Evolutionary conservation across 2,888 invertebrate species (phyloP).

Genomic region (Atrina japonica): DNA sequence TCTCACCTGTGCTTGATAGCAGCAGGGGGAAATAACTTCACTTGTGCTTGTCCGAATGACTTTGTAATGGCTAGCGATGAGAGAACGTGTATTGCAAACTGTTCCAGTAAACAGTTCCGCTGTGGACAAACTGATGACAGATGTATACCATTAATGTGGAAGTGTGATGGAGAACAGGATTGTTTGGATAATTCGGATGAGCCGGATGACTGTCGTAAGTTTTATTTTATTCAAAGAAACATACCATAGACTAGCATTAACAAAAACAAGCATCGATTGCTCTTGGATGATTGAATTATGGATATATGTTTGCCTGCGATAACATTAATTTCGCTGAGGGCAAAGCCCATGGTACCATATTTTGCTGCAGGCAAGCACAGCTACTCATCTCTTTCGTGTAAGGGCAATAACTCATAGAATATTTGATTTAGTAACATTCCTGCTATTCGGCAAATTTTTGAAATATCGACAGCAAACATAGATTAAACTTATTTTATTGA

Average conservation of each 20-base stretch:
- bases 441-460: no score
- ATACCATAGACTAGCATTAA: neutral
- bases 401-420: no score
- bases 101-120: conserved; percentile 85
- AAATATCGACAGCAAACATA: no score
- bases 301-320: neutral
- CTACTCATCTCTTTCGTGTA: no score
- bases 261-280: neutral
- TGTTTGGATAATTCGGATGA: conserved; percentile 78
- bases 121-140: conserved; percentile 70
- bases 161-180: conserved; percentile 78
- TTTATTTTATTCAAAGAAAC: no score
- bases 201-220: conserved; percentile 77
- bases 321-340: no score
- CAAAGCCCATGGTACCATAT: no score
- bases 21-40: conserved; percentile 86
- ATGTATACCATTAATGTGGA: conserved; percentile 76
- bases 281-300: neutral
- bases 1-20: conserved; percentile 96
- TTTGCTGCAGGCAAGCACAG: no score
- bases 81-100: conserved; percentile 96
- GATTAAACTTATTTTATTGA: no score
- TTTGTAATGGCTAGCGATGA: conserved; percentile 88
- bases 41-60: conserved; percentile 97
- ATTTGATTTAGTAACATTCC: no score